Conservation (phyloP, 37 sponge, comb jelly and placozoan species). For the Agelas oroides region DNA sequence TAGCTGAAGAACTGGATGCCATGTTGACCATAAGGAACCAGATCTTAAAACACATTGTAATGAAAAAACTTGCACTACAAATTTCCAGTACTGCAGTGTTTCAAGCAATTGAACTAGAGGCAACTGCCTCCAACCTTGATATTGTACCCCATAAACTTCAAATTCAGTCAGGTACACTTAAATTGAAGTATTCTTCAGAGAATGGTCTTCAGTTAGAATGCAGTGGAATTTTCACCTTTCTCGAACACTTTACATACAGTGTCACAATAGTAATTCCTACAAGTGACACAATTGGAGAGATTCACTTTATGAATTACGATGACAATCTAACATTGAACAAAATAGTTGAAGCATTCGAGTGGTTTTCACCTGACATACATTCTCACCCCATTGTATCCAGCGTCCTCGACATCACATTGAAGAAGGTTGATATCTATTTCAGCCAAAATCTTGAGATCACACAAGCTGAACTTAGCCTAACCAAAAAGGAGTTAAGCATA, state of each 20-base stretch:
- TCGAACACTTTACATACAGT: neutral
- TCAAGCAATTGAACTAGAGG: neutral
- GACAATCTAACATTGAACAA: neutral
- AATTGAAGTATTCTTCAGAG: neutral
- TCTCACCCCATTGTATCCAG: neutral
- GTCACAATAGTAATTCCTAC: neutral
- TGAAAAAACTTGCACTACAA: neutral
- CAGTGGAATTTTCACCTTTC: neutral
- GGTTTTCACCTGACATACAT: neutral
- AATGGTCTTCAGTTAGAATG: neutral
- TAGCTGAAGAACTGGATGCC: neutral
- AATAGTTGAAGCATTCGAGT: neutral
- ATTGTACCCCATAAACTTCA: neutral
- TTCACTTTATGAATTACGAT: neutral
- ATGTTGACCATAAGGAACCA: neutral
- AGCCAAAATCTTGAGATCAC: neutral
- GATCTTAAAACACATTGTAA: neutral
- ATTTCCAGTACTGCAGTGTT: neutral
- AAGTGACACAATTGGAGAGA: neutral
- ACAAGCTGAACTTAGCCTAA: neutral
- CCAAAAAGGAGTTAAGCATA: neutral
- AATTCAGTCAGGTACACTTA: neutral
- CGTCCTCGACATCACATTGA: neutral
- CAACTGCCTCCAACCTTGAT: neutral
- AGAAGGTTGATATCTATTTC: neutral